Conservation (phyloP, 2,888 invertebrate genomes). For the Conistra vaccinii region DNA sequence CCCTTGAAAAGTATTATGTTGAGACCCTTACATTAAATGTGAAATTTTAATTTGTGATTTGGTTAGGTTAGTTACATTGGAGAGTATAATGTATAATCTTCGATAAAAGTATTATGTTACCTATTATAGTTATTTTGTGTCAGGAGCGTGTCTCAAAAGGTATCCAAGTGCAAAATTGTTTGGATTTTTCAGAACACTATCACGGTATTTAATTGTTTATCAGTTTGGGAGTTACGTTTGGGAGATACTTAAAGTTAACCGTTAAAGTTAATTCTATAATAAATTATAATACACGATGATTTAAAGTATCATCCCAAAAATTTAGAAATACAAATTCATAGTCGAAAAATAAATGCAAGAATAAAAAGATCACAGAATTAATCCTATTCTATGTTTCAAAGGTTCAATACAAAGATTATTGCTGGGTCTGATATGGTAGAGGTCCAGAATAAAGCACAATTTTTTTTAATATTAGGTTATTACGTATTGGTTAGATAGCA, state of each 20-base stretch:
- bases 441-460: neutral
- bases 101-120: neutral
- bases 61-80: neutral
- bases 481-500: neutral
- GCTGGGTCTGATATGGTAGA: neutral
- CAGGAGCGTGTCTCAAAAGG: slow-evolving; percentile 7
- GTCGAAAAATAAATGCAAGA: slow-evolving; percentile 44
- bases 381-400: slow-evolving; percentile 6
- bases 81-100: slow-evolving; percentile 9
- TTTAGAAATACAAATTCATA: neutral
- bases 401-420: slow-evolving; percentile 2
- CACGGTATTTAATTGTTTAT: neutral
- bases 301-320: too few species aligned
- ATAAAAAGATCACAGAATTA: slow-evolving; percentile 21
- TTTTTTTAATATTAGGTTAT: neutral
- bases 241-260: neutral
- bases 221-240: neutral
- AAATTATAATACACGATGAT: too few species aligned
- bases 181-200: neutral
- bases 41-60: neutral
- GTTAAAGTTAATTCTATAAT: neutral
- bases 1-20: neutral
- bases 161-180: neutral
- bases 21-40: neutral
- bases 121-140: slow-evolving; percentile 13